Conservation (phyloP, 2,113 vertebrate species). For the Amphiprion ocellaris region DNA sequence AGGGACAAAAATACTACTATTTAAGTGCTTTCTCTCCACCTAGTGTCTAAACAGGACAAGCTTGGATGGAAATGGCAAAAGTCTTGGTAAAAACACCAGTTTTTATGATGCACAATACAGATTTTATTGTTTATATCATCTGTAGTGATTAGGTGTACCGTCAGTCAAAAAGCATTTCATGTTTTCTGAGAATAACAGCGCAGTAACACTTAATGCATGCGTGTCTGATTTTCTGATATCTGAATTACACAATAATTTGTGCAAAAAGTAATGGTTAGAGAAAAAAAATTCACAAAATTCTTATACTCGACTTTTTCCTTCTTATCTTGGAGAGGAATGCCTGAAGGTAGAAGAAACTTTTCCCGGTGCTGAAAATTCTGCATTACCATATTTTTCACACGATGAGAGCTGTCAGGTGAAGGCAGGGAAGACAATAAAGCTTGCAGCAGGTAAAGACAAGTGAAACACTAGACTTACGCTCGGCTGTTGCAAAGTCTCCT, state of each 20-base stretch:
- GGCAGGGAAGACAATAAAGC: no score
- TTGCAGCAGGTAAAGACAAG: conserved; percentile 1
- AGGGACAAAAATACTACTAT: conserved; percentile 50
- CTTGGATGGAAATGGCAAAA: conserved; percentile 11
- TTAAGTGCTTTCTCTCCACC: conserved; percentile 49
- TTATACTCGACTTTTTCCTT: no score
- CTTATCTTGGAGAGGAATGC: no score
- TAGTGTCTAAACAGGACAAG: conserved; percentile 28
- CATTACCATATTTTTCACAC: no score
- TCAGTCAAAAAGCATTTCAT: neutral
- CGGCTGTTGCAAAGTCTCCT: conserved; percentile 14
- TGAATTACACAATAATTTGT: neutral
- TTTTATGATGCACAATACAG: neutral
- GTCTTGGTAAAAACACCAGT: neutral
- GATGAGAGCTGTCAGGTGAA: no score
- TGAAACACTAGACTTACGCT: neutral
- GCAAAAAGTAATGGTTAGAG: neutral
- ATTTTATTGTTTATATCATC: neutral
- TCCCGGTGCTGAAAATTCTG: no score
- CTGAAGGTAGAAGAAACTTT: no score
- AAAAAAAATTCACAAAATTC: no score
- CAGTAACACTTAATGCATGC: neutral
- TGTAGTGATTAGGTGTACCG: neutral
- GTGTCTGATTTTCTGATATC: neutral
- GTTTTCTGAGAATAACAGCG: neutral